Percentiles rank a stretch among this genome's conserved stretches.
Conservation (phyloP, 2,888 invertebrate genomes). For the Archips crataeganus region DNA sequence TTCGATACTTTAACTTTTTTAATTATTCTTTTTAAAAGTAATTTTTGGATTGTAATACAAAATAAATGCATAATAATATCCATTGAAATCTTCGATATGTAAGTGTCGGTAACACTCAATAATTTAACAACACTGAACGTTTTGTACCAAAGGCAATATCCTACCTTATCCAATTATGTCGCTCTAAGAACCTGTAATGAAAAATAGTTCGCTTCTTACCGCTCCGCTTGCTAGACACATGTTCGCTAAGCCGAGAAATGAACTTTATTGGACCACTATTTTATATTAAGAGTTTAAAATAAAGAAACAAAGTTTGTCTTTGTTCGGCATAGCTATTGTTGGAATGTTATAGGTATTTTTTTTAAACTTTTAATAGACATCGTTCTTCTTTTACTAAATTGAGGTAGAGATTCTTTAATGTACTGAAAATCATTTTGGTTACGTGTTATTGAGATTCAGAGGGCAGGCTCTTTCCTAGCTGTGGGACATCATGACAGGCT, state of each 20-base stretch:
- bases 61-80: too few species aligned
- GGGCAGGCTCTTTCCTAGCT: too few species aligned
- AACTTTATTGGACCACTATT: conserved; percentile 15
- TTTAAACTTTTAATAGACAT: background rate
- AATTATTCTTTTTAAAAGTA: too few species aligned
- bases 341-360: background rate
- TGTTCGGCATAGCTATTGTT: background rate
- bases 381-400: background rate
- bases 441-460: too few species aligned
- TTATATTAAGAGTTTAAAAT: background rate
- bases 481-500: too few species aligned
- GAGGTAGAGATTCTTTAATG: background rate
- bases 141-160: conserved; percentile 29
- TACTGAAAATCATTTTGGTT: background rate
- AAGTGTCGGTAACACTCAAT: too few species aligned
- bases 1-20: too few species aligned
- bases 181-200: conserved; percentile 19
- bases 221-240: conserved; percentile 19
- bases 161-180: conserved; percentile 29
- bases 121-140: background rate
- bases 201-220: conserved; percentile 23
- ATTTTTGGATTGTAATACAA: too few species aligned
- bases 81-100: background rate
- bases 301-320: background rate
- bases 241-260: conserved; percentile 13